phyloP scores from a whole-genome alignment of 2,797 vertebrate species.

The Danio jaintianensis region DNA sequence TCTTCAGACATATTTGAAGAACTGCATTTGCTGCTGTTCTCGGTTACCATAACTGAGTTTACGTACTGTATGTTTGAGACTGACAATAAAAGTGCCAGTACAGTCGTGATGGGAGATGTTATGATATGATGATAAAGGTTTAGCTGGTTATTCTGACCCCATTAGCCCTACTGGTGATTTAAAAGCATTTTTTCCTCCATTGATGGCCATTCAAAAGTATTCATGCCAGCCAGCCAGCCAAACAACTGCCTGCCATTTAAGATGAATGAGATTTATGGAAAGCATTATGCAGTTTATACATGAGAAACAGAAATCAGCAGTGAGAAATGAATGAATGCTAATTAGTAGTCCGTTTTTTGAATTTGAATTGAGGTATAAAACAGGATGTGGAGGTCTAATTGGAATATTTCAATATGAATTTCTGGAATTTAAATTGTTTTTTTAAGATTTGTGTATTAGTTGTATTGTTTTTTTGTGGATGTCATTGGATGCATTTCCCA shows the following conservation, averaged over 20 bases:
- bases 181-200: not conserved
- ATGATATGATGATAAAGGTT: constrained; percentile 11
- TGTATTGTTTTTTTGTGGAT: no score
- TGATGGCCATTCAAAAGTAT: not conserved
- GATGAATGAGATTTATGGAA: not conserved
- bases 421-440: no score
- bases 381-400: not conserved
- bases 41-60: constrained; percentile 18
- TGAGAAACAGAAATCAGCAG: not conserved
- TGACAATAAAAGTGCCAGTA: not conserved
- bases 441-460: no score
- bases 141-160: not conserved
- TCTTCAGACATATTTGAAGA: not conserved
- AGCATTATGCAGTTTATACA: not conserved
- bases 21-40: constrained; percentile 20
- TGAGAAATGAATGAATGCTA: no score
- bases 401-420: not conserved
- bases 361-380: not conserved
- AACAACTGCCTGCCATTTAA: not conserved
- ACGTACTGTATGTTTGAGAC: constrained; percentile 28
- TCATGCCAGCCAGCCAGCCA: not conserved
- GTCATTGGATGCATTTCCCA: no score
- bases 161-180: not conserved
- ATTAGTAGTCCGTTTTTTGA: no score
- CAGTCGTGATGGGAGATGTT: not conserved